A percentile compares a stretch with the other conserved stretches of the same genome.
These are phyloP conservation scores for Andricus grossulariae DNA, from an alignment of 1,140 invertebrate genomes.

Conservation along the genomic window DNA sequence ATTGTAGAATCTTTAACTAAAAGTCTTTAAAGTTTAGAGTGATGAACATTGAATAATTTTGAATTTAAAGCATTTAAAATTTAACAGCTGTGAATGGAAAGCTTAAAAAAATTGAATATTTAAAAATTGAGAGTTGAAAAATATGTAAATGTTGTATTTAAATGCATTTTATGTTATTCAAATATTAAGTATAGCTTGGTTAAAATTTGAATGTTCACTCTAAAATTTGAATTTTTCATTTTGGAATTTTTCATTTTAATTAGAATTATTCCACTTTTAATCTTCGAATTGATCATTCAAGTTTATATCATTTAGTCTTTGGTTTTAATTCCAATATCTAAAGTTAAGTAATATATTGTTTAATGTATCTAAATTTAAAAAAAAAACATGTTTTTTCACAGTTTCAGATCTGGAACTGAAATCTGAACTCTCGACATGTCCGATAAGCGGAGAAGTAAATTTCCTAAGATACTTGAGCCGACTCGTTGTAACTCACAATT, in stretches of 20 bases:
- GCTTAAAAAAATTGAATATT: too few relatives aligned
- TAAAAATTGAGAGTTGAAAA: too few relatives aligned
- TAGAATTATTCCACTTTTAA: constrained; percentile 23
- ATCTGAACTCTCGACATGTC: constrained; percentile 69
- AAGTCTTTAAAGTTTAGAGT: too few relatives aligned
- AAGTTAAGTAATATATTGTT: neutral
- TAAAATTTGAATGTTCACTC: constrained; percentile 1
- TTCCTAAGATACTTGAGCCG: constrained; percentile 77
- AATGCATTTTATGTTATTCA: constrained; percentile 31
- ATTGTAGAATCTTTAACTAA: too few relatives aligned
- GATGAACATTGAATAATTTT: too few relatives aligned
- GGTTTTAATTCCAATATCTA: constrained; percentile 32
- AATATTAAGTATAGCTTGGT: too few relatives aligned
- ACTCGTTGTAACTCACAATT: constrained; percentile 67
- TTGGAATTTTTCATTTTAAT: constrained; percentile 13
- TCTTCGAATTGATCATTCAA: constrained; percentile 3
- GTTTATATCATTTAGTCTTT: neutral
- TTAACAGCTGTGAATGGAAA: too few relatives aligned
- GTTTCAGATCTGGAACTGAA: constrained; percentile 72
- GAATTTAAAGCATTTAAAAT: too few relatives aligned
- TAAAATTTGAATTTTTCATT: constrained; percentile 32
- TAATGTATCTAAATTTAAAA: constrained; percentile 29
- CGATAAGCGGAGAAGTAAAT: constrained; percentile 78
- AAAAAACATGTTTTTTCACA: constrained; percentile 52
- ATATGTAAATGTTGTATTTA: neutral